Evolutionary conservation across 2,113 vertebrate genomes (phyloP).

Genomic region (Passer montanus): DNA sequence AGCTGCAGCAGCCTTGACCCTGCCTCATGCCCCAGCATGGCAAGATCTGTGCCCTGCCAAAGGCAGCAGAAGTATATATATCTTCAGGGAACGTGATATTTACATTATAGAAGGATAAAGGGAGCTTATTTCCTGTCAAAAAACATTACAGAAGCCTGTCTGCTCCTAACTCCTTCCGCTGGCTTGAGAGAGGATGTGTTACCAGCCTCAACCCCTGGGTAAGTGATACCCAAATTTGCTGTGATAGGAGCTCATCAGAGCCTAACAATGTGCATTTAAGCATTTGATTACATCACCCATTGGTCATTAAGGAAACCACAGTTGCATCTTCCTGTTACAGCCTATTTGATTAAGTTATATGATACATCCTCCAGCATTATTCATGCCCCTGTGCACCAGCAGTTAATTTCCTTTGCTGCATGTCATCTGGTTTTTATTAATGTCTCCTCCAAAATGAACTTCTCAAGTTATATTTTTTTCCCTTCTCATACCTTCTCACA

Average conservation of each 20-base stretch:
- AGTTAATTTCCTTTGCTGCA: constrained; percentile 43
- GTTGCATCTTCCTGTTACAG: constrained; percentile 45
- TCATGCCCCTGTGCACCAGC: neutral
- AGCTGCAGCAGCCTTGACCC: neutral
- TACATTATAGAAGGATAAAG: neutral
- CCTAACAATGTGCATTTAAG: constrained; percentile 35
- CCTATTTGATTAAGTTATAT: constrained; percentile 44
- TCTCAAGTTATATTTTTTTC: neutral
- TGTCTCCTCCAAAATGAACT: neutral
- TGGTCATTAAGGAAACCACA: constrained; percentile 67
- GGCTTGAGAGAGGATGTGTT: neutral
- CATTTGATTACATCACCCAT: constrained; percentile 55
- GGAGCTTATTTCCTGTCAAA: constrained; percentile 10
- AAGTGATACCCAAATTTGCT: neutral
- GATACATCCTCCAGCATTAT: constrained; percentile 52
- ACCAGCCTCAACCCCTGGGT: neutral
- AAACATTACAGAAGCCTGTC: neutral
- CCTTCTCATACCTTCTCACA: neutral
- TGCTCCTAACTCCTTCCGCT: neutral
- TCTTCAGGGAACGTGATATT: neutral
- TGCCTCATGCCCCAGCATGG: neutral
- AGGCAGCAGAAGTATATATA: neutral
- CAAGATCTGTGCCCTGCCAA: neutral
- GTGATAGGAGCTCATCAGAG: neutral
- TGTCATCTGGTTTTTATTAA: constrained; percentile 18